Evolutionary conservation across 2,113 vertebrate species (phyloP), one percentile per base, ranked within the genome.

Genomic region (Pygoscelis antarcticus): DNA sequence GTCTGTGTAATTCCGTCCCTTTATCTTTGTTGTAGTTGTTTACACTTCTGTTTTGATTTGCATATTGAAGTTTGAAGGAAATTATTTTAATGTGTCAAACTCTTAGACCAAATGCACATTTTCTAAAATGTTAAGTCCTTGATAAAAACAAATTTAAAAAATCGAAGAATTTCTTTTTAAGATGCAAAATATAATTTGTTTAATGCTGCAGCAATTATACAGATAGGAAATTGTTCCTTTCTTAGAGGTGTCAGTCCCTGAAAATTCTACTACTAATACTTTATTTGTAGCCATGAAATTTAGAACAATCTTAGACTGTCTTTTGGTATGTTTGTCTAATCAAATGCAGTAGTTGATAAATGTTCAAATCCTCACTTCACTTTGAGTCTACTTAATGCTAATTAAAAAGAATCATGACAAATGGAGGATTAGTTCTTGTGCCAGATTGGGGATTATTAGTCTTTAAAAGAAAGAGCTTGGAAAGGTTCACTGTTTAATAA

Each of bases 401-500:
- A 98, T 98, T 98, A 97, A 97, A 98, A 98, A 96, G 95, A 98
- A 97, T 98, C 90, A 97, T 87, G 84, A 97, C 79, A 98, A 98
- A 96, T 97, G 87, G 90, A 91, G 89, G 92, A 96, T 98, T 96
- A 96, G 60, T 97, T 96, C 90, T 97, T 94, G 87, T 95, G 87
- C 94, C 95, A 98, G 95, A 60, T 90, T 95, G 88, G 85, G 65
- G 85, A 98, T 98, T 98, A 96, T 97, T 97, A 96, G 83, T 97
- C 70, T 96, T 93, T 94, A 90, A 96, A 97, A 96, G 89, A 96
- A 97, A 96, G 93, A 92, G 51, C 86, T 97, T 98, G 92, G 96
- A 97, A 98, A 93, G 54, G 76, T 87, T 97, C 83, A 38, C 82
- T 89, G 49, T 97, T 98, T 97, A 98, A 97, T 98, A 98, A 97